Evolutionary conservation across 1,140 invertebrate species (phyloP).

Genomic region (Metopolophium dirhodum): DNA sequence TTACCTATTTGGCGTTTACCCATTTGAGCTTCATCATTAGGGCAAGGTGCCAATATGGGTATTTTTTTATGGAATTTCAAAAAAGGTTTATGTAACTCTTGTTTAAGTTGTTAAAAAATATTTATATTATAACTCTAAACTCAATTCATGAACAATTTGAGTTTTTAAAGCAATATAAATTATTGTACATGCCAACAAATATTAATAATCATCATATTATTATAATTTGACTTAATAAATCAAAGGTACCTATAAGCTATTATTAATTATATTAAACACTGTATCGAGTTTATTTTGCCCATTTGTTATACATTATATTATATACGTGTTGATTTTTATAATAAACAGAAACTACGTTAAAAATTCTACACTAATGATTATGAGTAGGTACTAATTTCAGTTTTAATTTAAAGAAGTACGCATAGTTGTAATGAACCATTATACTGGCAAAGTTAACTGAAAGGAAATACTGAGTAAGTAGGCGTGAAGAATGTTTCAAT

Average conservation of each 20-base stretch:
- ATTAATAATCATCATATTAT: background rate
- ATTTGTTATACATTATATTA: background rate
- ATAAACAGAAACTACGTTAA: background rate
- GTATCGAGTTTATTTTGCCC: background rate
- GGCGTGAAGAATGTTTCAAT: background rate
- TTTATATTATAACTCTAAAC: no score
- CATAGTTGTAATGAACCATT: background rate
- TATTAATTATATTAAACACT: background rate
- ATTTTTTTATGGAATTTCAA: background rate
- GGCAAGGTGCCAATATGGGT: background rate
- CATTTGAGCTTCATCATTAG: background rate
- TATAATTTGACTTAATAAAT: background rate
- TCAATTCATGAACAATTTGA: no score
- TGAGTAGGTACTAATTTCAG: background rate
- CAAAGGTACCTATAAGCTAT: background rate
- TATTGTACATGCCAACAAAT: background rate
- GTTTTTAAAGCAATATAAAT: background rate
- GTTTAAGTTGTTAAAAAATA: no score
- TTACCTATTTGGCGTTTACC: background rate
- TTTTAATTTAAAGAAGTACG: no score
- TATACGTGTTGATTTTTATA: background rate
- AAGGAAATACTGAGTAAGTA: background rate
- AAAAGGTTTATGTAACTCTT: background rate
- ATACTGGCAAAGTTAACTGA: background rate
- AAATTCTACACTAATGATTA: background rate